Evolutionary conservation across 2,113 vertebrate genomes (phyloP).

Genomic region (Galemys pyrenaicus): DNA sequence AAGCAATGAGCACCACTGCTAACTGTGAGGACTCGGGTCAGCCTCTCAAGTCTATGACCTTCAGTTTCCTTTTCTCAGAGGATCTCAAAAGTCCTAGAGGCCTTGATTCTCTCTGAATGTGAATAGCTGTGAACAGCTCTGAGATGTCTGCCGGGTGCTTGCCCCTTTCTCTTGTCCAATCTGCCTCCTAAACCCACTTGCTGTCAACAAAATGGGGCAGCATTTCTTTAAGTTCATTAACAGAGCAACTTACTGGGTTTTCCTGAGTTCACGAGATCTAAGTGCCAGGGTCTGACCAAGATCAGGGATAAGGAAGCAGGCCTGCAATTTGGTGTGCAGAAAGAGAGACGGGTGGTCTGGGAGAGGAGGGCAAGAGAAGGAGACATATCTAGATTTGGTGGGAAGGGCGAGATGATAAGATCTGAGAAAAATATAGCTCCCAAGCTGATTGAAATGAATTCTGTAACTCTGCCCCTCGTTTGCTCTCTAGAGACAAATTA

Average conservation of each 20-base stretch:
- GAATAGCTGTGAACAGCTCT: background rate
- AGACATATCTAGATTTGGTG: background rate
- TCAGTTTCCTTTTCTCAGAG: background rate
- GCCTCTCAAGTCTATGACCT: background rate
- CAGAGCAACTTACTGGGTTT: background rate
- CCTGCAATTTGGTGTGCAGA: no score
- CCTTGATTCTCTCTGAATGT: background rate
- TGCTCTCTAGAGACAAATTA: background rate
- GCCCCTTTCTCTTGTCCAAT: background rate
- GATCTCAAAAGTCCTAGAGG: background rate
- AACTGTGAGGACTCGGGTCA: background rate
- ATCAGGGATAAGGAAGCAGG: background rate
- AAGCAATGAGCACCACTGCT: background rate
- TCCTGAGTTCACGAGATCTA: background rate
- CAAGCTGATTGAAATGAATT: background rate
- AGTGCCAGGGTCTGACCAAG: background rate
- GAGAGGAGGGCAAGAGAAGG: background rate
- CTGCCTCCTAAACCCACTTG: background rate
- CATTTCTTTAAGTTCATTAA: background rate
- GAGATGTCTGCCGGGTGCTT: background rate
- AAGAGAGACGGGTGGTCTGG: background rate
- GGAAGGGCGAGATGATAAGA: background rate
- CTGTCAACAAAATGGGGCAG: background rate
- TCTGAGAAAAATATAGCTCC: background rate
- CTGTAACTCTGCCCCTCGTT: background rate